phyloP scores from a whole-genome alignment of 2,888 invertebrate species.

The Thera britannica region DNA sequence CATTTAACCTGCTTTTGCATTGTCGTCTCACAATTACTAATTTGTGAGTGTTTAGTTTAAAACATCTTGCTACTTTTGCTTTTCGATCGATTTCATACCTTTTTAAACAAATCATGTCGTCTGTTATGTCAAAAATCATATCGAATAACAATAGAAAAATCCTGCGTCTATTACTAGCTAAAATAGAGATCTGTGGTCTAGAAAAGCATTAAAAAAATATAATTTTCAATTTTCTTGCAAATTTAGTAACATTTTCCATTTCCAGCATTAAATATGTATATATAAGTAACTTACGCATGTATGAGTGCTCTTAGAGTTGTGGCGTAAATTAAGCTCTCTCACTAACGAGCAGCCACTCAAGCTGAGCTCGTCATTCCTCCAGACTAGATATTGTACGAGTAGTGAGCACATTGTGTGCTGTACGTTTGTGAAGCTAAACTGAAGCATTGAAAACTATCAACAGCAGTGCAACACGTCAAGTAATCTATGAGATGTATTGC shows the following conservation, averaged over 20 bases:
- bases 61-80: too few relatives aligned
- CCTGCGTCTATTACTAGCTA: background rate
- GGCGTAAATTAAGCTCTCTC: constrained; percentile 74
- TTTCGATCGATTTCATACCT: too few relatives aligned
- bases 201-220: background rate
- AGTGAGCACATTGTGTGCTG: constrained; percentile 67
- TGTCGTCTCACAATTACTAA: too few relatives aligned
- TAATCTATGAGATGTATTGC: constrained; percentile 11
- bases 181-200: background rate
- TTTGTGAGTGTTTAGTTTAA: too few relatives aligned
- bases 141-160: too few relatives aligned
- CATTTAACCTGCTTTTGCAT: constrained; percentile 10
- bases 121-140: too few relatives aligned
- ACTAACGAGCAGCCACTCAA: constrained; percentile 78
- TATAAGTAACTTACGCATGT: constrained; percentile 68
- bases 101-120: too few relatives aligned
- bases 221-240: background rate
- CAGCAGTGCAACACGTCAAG: constrained; percentile 8
- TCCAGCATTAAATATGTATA: constrained; percentile 49
- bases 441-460: constrained; percentile 13
- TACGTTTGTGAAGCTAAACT: constrained; percentile 44
- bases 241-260: constrained; percentile 46
- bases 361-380: constrained; percentile 62
- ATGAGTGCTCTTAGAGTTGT: constrained; percentile 58
- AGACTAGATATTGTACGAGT: constrained; percentile 74